These are phyloP conservation scores for Lasius platythorax DNA, from an alignment of 2,888 invertebrate species.

Conservation along the genomic window DNA sequence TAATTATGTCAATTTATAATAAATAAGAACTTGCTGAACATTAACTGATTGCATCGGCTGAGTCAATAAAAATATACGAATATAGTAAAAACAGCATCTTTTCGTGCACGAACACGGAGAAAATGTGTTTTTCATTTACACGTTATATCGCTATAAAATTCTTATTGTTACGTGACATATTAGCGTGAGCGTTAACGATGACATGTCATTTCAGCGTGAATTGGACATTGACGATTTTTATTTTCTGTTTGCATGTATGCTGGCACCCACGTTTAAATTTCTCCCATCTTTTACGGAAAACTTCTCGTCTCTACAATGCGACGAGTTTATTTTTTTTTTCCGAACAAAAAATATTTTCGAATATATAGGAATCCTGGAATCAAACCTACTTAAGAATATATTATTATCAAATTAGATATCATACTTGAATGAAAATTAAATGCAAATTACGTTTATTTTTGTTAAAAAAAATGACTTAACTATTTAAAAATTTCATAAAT, in stretches of 20 bases:
- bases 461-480: not conserved
- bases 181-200: slow-evolving; percentile 16
- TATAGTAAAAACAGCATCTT: not conserved
- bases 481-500: not conserved
- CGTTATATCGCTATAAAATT: slow-evolving; percentile 49
- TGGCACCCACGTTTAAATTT: slow-evolving; percentile 17
- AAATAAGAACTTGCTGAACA: slow-evolving; percentile 2
- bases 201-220: slow-evolving; percentile 41
- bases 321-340: slow-evolving; percentile 4
- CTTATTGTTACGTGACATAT: slow-evolving; percentile 28
- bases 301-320: not conserved
- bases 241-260: not conserved
- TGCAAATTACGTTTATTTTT: not conserved
- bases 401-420: not conserved
- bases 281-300: slow-evolving; percentile 16
- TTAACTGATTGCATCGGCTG: not conserved
- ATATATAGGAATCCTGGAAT: not conserved
- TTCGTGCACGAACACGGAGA: not conserved
- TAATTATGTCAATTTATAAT: not conserved
- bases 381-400: not conserved
- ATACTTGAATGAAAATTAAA: not conserved
- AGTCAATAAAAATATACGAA: slow-evolving; percentile 8
- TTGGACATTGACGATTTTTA: slow-evolving; percentile 44
- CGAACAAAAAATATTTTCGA: slow-evolving; percentile 1
- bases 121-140: slow-evolving; percentile 38